Percentiles rank a stretch among this genome's conserved stretches.
Conservation (phyloP, 2,888 invertebrate species). For the Baccha elongata region DNA sequence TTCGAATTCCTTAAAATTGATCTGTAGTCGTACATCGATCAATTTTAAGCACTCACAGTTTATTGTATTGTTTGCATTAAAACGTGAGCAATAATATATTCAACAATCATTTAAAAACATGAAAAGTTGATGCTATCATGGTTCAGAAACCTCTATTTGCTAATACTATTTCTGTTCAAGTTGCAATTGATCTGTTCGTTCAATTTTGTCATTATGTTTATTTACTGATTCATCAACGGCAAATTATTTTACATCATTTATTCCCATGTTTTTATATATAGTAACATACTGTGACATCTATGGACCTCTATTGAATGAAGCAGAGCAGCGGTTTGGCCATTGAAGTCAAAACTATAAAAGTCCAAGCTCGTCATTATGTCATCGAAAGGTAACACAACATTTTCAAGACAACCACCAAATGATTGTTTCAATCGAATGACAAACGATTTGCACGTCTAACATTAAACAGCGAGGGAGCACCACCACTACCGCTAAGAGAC, state of each 20-base stretch:
- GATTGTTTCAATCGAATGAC: constrained; percentile 54
- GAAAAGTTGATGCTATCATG: no score
- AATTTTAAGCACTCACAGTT: no score
- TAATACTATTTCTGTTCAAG: no score
- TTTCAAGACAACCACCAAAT: constrained; percentile 40
- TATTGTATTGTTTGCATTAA: no score
- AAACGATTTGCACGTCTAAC: constrained; percentile 70
- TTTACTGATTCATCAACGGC: neutral
- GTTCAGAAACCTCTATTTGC: no score
- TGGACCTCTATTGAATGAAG: neutral
- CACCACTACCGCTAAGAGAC: neutral
- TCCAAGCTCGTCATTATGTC: constrained; percentile 25
- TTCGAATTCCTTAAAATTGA: no score
- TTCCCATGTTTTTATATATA: constrained; percentile 39
- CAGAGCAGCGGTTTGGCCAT: constrained; percentile 12
- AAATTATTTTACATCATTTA: neutral
- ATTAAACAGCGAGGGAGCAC: constrained; percentile 34
- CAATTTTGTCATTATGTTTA: no score
- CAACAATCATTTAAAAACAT: no score
- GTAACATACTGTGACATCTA: neutral
- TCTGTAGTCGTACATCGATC: no score
- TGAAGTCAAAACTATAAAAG: constrained; percentile 22
- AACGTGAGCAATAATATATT: no score
- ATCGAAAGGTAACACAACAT: constrained; percentile 8
- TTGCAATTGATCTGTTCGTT: no score